Evolutionary conservation across 2,113 vertebrate genomes (phyloP), one percentile per base, ranked within the genome.

Genomic region (Himantopus leucocephalus): DNA sequence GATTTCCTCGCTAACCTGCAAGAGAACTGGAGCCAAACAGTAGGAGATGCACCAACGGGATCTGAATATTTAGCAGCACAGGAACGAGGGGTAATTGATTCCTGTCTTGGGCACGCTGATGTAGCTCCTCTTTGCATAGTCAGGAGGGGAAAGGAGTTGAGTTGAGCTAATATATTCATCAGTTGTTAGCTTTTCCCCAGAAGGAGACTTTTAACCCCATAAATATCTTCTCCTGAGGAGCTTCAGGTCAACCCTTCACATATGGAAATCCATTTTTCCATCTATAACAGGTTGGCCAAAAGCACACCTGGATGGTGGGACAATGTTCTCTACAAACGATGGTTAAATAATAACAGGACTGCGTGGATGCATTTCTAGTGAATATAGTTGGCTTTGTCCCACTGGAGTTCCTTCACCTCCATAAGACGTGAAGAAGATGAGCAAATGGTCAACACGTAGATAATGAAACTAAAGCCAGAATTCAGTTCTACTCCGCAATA

Each of bases 1-100:
- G 59, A 95, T 92, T 94, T 97, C 79, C 66, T 93, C 75, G 62
- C 94, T 95, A 92, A 95, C 93, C 85, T 90, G 89, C 62, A 63
- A 56, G 56, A 55, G 50, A 84, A 70, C 84, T 70, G 53, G 32
- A 95, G 77, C 89, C 89, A 96, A 96, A n/a, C 64, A 39, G 43
- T 76, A 92, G 88, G 82, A 95, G 71, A 86, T 84, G 35, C 72
- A 84, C 60, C 80, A 94, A 86, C 3, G 50, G 84, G 64, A 79
- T 82, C 60, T 89, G 83, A 92, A 94, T 96, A 92, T 84, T 95
- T 92, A 96, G 75, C 50, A 85, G 81, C 37, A 34, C 0, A 1
- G 39, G 67, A 88, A 85, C 1, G 37, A 82, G 72, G 43, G 59
- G 90, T 90, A 94, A 96, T 94, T 96, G 91, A 91, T 96, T 94